Percentiles rank a stretch among this genome's conserved stretches.
These are phyloP conservation scores for Tethea ocularis DNA, from an alignment of 2,888 invertebrate genomes.

Conservation along the genomic window DNA sequence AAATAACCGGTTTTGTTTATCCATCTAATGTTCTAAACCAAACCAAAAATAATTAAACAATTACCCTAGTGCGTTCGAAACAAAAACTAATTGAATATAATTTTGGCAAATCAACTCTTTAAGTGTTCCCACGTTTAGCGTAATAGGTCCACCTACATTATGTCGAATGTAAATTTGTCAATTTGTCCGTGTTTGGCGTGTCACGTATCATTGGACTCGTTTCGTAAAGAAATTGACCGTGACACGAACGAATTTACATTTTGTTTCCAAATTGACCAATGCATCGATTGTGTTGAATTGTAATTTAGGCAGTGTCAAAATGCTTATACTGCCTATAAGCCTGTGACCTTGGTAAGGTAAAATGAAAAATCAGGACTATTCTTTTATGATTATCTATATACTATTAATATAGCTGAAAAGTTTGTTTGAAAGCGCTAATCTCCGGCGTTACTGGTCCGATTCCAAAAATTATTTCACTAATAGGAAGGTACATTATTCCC, in stretches of 20 bases:
- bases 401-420: too few relatives aligned
- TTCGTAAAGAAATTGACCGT: constrained; percentile 55
- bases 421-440: too few relatives aligned
- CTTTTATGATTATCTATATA: not conserved
- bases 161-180: constrained; percentile 22
- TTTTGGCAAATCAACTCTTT: constrained; percentile 33
- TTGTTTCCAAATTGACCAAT: not conserved
- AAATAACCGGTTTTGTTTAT: too few relatives aligned
- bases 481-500: too few relatives aligned
- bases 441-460: too few relatives aligned
- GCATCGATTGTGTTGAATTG: not conserved
- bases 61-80: constrained; percentile 6
- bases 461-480: too few relatives aligned
- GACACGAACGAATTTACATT: constrained; percentile 22
- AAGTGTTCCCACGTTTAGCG: constrained; percentile 43
- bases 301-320: not conserved
- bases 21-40: too few relatives aligned
- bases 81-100: constrained; percentile 25
- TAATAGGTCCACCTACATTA: constrained; percentile 21
- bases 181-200: constrained; percentile 47
- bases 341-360: not conserved
- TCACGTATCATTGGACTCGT: constrained; percentile 60
- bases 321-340: not conserved
- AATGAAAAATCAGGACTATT: not conserved
- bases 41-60: not conserved